Percentiles rank a stretch among this genome's conserved stretches.
Conservation (phyloP, 2,888 invertebrate species). For the Doris montereyensis region DNA sequence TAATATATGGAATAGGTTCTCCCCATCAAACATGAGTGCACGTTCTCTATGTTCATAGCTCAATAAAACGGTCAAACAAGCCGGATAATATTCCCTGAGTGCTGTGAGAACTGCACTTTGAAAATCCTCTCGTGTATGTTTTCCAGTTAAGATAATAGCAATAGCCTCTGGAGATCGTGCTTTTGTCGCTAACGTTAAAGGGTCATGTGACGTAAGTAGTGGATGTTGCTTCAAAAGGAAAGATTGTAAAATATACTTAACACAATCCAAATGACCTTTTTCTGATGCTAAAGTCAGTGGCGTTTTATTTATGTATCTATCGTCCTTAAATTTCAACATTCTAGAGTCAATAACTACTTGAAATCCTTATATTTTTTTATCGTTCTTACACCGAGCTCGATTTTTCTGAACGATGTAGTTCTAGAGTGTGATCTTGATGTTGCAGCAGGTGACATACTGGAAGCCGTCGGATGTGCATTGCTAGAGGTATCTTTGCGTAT, state of each 20-base stretch:
- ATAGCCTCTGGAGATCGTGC: constrained; percentile 37
- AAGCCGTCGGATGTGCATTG: no score
- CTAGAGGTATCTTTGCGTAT: no score
- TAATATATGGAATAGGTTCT: constrained; percentile 35
- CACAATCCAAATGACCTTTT: constrained; percentile 31
- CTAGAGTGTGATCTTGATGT: no score
- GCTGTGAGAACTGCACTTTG: constrained; percentile 36
- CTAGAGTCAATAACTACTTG: background rate
- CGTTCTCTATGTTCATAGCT: constrained; percentile 2
- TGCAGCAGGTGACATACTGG: no score
- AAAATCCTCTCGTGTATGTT: constrained; percentile 24
- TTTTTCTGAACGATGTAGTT: no score
- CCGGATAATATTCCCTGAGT: constrained; percentile 35
- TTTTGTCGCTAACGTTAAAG: constrained; percentile 36
- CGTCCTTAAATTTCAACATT: background rate
- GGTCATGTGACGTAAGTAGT: background rate
- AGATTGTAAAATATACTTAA: constrained; percentile 21
- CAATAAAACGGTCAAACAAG: constrained; percentile 29
- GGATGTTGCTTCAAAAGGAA: constrained; percentile 16
- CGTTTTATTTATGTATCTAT: constrained; percentile 22
- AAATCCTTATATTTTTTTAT: constrained; percentile 37
- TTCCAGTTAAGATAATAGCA: constrained; percentile 25
- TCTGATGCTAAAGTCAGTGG: constrained; percentile 33
- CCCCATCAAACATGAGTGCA: constrained; percentile 30
- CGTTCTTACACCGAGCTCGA: constrained; percentile 29